Evolutionary conservation across 2,797 vertebrate species (phyloP).

Genomic region (Rhynchonycteris naso): DNA sequence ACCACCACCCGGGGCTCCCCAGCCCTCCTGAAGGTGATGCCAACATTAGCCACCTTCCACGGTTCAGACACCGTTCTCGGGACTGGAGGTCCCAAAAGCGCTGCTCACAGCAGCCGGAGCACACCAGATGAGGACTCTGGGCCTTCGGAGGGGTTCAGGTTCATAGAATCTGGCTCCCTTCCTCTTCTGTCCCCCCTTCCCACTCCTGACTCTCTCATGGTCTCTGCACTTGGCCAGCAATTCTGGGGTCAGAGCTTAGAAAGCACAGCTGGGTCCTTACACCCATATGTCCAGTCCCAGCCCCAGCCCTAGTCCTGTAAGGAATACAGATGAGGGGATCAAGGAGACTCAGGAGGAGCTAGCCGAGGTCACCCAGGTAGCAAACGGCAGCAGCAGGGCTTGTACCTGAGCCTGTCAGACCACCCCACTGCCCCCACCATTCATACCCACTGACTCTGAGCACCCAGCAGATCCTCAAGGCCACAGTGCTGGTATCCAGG

Average conservation of each 20-base stretch:
- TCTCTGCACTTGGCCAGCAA: neutral
- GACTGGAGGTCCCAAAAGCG: rapidly evolving
- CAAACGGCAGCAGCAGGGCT: neutral
- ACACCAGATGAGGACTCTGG: neutral
- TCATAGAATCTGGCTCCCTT: neutral
- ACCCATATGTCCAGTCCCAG: neutral
- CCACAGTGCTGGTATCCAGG: neutral
- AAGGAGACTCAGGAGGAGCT: neutral
- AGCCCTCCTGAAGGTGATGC: neutral
- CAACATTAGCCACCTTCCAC: neutral
- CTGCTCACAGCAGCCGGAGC: too few species aligned
- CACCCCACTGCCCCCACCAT: neutral
- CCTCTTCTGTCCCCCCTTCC: neutral
- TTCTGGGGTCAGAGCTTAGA: neutral
- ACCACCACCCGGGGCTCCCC: neutral
- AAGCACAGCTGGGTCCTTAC: neutral
- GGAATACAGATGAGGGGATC: neutral
- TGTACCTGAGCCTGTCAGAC: rapidly evolving
- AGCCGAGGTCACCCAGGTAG: neutral
- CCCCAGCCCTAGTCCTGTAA: neutral
- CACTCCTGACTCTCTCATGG: neutral
- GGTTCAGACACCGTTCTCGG: rapidly evolving
- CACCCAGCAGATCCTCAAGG: neutral
- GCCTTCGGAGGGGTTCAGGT: neutral
- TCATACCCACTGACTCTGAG: rapidly evolving